Evolutionary conservation across 2,888 invertebrate species (phyloP), one percentile per base, ranked within the genome.

Genomic region (Megamerina dolium): DNA sequence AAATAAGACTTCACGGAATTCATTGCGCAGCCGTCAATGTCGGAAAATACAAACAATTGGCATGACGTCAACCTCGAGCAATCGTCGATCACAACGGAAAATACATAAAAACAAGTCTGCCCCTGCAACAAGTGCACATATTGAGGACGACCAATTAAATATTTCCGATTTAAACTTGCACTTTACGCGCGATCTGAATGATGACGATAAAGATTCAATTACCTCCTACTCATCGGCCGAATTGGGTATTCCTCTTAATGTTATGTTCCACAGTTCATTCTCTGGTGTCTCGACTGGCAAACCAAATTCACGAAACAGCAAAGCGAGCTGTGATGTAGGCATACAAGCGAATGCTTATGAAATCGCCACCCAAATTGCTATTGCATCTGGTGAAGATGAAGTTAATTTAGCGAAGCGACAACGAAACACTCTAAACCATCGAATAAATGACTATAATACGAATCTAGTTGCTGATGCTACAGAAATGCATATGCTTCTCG

Each of bases 311-410:
- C 70, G 74, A 8, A 75, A 74, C 41, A 76, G 76, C 46, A 75
- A 75, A 55, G 75, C 73, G 2, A 77, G 77, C 34, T 76, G 74
- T 39, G 77, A 78, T 52, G 77, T 78, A 8, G 78, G 77, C 8
- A 77, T 77, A n/a, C 78, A 78, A 56, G 75, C 77, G 1, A 76
- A 76, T 58, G 74, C 76, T 3, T 74, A 73, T 45, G 77, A 78
- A 53, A 74, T 77, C 35, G 72, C 70, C 13, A 73, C 73, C 31
- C 74, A 73, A 17, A 66, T 70, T 8, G 31, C 63, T 16, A 56
- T 61, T 16, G 59, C 60, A 10, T 57, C 56, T 9, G 66, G 59
- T 43, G 66, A 61, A 4, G 62, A 63, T 10, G 63, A 64, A 9
- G 46, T 63, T 3, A 60, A 64, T 40, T 51, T 61, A 40, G 58